Conservation (phyloP, 2,113 vertebrate genomes). For the Coryphaenoides rupestris region DNA sequence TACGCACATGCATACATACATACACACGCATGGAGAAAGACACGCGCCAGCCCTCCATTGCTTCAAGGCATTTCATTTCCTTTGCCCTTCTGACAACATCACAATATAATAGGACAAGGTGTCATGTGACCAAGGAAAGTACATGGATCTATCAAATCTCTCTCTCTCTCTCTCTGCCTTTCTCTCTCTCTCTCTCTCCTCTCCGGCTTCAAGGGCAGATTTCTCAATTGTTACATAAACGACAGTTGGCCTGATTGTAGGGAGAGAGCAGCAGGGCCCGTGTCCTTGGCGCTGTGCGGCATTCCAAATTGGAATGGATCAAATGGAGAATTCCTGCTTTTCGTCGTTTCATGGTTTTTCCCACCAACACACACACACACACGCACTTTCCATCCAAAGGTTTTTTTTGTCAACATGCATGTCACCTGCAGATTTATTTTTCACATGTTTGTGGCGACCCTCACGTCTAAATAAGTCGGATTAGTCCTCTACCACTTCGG, state of each 20-base stretch:
- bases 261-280: too few relatives aligned
- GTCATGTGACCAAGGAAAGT: slow-evolving; percentile 62
- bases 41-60: slow-evolving; percentile 7
- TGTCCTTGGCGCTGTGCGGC: too few relatives aligned
- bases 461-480: too few relatives aligned
- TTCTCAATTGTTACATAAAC: slow-evolving; percentile 61
- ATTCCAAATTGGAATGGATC: too few relatives aligned
- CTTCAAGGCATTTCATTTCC: slow-evolving; percentile 68
- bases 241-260: slow-evolving; percentile 54
- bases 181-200: slow-evolving; percentile 1
- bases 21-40: slow-evolving; percentile 9
- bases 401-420: too few relatives aligned
- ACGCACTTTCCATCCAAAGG: too few relatives aligned
- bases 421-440: too few relatives aligned
- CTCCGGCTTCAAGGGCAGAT: slow-evolving; percentile 60
- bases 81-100: slow-evolving; percentile 64
- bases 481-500: too few relatives aligned
- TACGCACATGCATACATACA: slow-evolving; percentile 13
- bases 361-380: too few relatives aligned
- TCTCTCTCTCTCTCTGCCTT: slow-evolving; percentile 23
- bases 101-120: slow-evolving; percentile 65
- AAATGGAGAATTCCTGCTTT: too few relatives aligned
- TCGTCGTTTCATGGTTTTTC: too few relatives aligned
- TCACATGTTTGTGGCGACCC: too few relatives aligned
- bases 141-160: slow-evolving; percentile 55